Base-by-base conservation (phyloP, 1,140 invertebrate species). In the Coptotermes formosanus region DNA sequence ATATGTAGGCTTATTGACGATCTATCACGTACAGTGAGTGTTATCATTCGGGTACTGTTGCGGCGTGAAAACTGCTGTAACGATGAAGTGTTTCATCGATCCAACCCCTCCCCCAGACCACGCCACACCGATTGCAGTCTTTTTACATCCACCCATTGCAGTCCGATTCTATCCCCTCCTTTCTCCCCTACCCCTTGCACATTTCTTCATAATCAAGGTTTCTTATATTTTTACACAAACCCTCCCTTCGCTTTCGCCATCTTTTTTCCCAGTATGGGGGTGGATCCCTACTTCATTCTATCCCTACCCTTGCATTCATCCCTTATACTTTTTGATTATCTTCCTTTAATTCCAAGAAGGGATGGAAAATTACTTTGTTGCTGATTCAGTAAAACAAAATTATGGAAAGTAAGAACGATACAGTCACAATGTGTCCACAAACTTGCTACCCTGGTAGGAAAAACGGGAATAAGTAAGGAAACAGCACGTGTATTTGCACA, bases 141-240 rank as follows among this genome's bases (percentile, higher is more conserved):
- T 55, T 55, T 55, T 55, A 55, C 52, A 55, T 55, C 19, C 14
- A 55, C 21, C 52, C 52, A 55, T 21, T 55, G 52, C 52, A 55
- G 52, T 55, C 52, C 52, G 64, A 75, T 75, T 75, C 25, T 75
- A 75, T 30, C n/a, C 64, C 64, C 64, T n/a, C 64, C 25, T 8
- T 75, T 30, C n/a, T 75, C 9, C 1, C n/a, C 9, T n/a, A 1
- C 64, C 64, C 64, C 25, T 30, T 75, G 25, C 64, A 16, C 64
- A 75, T 75, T 75, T 75, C 64, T 75, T 75, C 64, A 75, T 75
- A 75, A 75, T 75, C 64, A 75, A 75, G 64, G 64, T 30, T 75
- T 75, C 64, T 75, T 75, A 75, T 30, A 75, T 30, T 75, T 75
- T 75, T 75, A 75, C n/a, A n/a, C 64, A 75, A 14, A n/a, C 25